Evolutionary conservation across 2,113 vertebrate species (phyloP).

Genomic region (Morone chrysops): DNA sequence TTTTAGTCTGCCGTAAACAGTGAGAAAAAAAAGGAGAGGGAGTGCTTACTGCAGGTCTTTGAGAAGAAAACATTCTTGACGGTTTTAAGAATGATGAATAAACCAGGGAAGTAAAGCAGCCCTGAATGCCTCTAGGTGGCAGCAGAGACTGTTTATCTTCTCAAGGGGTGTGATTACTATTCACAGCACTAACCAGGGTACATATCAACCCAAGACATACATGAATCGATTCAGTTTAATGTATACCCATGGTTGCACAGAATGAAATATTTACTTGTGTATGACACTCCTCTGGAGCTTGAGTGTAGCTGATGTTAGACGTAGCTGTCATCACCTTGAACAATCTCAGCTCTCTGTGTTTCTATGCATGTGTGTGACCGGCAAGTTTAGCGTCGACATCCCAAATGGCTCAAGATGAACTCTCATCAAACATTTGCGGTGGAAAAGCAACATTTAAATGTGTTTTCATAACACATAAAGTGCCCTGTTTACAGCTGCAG

Average conservation of each 20-base stretch:
- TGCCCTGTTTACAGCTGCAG: background rate
- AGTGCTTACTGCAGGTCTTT: conserved; percentile 26
- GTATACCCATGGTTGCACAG: conserved; percentile 33
- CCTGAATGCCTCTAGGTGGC: conserved; percentile 65
- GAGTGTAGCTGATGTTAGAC: conserved; percentile 30
- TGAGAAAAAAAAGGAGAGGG: conserved; percentile 7
- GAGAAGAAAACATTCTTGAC: conserved; percentile 17
- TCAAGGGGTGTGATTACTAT: conserved; percentile 54
- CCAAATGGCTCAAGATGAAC: conserved; percentile 50
- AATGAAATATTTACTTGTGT: conserved; percentile 55
- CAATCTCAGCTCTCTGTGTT: conserved; percentile 6
- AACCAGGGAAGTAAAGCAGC: background rate
- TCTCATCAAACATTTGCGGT: conserved; percentile 19
- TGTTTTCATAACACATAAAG: background rate
- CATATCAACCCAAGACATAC: conserved; percentile 59
- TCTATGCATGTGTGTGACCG: conserved; percentile 9
- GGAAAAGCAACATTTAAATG: background rate
- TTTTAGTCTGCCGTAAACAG: conserved; percentile 36
- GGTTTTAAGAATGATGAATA: conserved; percentile 43
- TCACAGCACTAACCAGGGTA: conserved; percentile 65
- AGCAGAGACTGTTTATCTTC: conserved; percentile 72
- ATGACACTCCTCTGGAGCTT: conserved; percentile 30
- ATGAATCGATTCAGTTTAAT: conserved; percentile 64
- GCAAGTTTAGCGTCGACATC: conserved; percentile 36
- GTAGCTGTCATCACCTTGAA: conserved; percentile 48